Evolutionary conservation across 2,797 vertebrate genomes (phyloP).

Genomic region (Florisuga fusca): DNA sequence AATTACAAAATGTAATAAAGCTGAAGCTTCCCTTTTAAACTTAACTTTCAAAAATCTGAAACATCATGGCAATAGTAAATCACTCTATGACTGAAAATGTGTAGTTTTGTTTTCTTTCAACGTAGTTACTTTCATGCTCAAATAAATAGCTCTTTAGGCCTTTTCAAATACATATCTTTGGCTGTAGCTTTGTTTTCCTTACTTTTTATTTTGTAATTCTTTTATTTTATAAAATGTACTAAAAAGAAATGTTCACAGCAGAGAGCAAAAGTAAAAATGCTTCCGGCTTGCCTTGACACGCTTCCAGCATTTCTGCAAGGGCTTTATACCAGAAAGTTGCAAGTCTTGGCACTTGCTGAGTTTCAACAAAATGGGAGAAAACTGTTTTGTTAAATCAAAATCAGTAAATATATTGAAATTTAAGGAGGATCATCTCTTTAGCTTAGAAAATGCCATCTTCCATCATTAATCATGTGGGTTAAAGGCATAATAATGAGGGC

Average conservation of each 20-base stretch:
- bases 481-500: background rate
- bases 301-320: slow-evolving; percentile 12
- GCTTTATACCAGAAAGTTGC: slow-evolving; percentile 1
- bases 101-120: slow-evolving; percentile 1
- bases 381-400: background rate
- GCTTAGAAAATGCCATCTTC: background rate
- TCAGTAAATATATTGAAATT: slow-evolving; percentile 8
- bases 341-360: background rate
- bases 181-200: background rate
- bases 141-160: background rate
- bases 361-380: slow-evolving; percentile 23
- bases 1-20: slow-evolving; percentile 53
- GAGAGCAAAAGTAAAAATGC: background rate
- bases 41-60: slow-evolving; percentile 43
- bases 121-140: slow-evolving; percentile 4
- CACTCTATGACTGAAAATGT: slow-evolving; percentile 5
- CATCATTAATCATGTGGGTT: background rate
- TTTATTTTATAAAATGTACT: background rate
- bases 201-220: background rate
- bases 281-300: background rate
- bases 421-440: background rate
- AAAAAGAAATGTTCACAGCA: background rate
- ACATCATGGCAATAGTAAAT: slow-evolving; percentile 19
- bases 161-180: background rate
- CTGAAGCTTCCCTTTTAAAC: slow-evolving; percentile 21